Evolutionary conservation across 1,140 invertebrate genomes (phyloP).

Genomic region (Penaeus indicus): DNA sequence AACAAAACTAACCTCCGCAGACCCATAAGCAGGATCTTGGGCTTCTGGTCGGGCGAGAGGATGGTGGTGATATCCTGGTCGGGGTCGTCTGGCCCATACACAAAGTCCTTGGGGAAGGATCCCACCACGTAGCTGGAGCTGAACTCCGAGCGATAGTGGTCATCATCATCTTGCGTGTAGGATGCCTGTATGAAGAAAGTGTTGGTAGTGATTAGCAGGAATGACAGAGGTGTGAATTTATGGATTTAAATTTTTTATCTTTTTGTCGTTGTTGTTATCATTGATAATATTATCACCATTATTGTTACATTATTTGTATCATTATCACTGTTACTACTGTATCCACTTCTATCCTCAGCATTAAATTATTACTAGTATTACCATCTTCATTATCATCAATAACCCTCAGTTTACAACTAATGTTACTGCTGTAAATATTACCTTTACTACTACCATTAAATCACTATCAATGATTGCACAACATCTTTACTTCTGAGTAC

Average conservation of each 20-base stretch:
- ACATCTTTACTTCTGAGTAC: no score
- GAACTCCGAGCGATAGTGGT: slow-evolving; percentile 70
- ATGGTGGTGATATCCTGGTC: slow-evolving; percentile 78
- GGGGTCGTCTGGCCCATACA: slow-evolving; percentile 84
- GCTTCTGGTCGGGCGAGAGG: slow-evolving; percentile 82
- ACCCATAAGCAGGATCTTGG: slow-evolving; percentile 95
- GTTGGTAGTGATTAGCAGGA: not conserved
- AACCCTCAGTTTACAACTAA: no score
- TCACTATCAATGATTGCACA: no score
- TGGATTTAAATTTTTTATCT: not conserved
- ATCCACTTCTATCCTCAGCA: no score
- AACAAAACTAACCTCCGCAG: slow-evolving; percentile 80
- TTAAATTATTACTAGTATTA: no score
- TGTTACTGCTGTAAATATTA: no score
- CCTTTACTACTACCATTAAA: no score
- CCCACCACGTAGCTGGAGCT: slow-evolving; percentile 77
- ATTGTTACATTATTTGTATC: not conserved
- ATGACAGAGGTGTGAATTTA: not conserved
- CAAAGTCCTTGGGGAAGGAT: slow-evolving; percentile 93
- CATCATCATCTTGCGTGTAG: slow-evolving; percentile 57
- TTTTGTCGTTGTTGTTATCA: not conserved
- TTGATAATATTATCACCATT: not conserved
- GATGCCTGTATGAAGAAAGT: slow-evolving; percentile 25
- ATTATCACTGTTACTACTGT: not conserved
- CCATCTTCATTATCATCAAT: no score